Evolutionary conservation across 2,113 vertebrate species (phyloP), one percentile per base, ranked within the genome.

Genomic region (Oreocharis arfaki): DNA sequence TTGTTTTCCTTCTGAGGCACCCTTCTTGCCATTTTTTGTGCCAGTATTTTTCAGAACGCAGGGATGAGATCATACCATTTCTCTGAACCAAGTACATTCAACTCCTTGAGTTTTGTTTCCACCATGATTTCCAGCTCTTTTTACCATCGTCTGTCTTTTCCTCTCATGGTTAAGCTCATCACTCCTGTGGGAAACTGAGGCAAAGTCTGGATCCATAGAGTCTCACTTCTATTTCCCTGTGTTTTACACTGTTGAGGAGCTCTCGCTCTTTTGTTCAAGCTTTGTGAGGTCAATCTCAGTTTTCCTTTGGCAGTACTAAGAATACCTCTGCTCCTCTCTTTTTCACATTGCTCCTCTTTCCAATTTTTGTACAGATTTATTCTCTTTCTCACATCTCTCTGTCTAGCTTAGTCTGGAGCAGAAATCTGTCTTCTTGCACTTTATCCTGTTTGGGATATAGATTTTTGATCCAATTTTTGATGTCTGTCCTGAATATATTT

Each of bases 1-100:
- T 91, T 94, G 76, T 96, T 96, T 96, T 90, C 83, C 39, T 78
- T 75, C 77, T 84, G 73, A 93, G 89, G 60, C 80, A 83, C 73
- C 57, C 8, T 0, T 84, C 86, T 71, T 95, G 94, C 84, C 76
- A 59, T 90, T 89, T 93, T 77, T 74, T 95, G 73, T 93, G 94
- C 84, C 94, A 90, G 60, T 59, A 84, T 84, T 94, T 94, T 96
- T 93, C 86, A 84, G 89, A 89, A 68, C 0, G 0, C 41, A 13
- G 5, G 12, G 80, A 95, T 97, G 93, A 97, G 80, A 71, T 96
- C 91, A 95, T 87, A 32, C 44, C 3, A 3, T 84, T 92, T 89
- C 76, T 82, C 91, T 82, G 75, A 89, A 97, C 28, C 65, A 84
- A 92, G 28, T 41, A 18, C 56, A 75, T 44, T 87, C 56, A 89